A percentile compares a stretch with the other conserved stretches of the same genome.
Evolutionary conservation across 2,113 vertebrate species (phyloP).

Genomic region (Bettongia penicillata): DNA sequence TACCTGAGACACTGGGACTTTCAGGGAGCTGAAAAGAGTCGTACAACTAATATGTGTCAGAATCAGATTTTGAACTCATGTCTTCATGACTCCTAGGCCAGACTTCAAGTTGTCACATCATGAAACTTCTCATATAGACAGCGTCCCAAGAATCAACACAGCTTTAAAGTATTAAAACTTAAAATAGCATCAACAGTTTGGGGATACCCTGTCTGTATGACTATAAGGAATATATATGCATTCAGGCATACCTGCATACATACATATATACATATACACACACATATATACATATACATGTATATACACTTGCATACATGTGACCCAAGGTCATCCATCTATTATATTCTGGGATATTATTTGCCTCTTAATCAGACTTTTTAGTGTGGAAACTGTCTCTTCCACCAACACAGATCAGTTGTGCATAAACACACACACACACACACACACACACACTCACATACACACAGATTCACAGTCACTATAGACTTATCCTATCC

Average conservation of each 20-base stretch:
- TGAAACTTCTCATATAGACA: neutral
- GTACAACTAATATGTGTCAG: neutral
- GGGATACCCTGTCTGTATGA: neutral
- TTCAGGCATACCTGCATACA: conserved; percentile 27
- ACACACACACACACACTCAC: neutral
- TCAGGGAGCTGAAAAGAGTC: neutral
- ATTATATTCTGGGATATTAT: neutral
- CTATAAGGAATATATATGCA: neutral
- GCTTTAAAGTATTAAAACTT: neutral
- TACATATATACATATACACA: neutral
- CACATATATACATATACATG: neutral
- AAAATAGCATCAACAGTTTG: neutral
- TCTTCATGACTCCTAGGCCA: neutral
- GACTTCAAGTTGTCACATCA: neutral
- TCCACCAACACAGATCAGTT: neutral
- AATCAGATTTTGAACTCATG: neutral
- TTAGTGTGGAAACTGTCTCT: neutral
- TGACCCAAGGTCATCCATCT: neutral
- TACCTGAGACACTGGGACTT: neutral
- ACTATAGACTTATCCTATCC: neutral
- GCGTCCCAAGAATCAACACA: neutral
- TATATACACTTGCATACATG: conserved; percentile 34
- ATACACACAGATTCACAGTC: neutral
- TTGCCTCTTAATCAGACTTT: neutral
- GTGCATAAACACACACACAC: neutral